These are phyloP conservation scores for Atta cephalotes DNA, from an alignment of 1,140 invertebrate species.

Conservation along the genomic window DNA sequence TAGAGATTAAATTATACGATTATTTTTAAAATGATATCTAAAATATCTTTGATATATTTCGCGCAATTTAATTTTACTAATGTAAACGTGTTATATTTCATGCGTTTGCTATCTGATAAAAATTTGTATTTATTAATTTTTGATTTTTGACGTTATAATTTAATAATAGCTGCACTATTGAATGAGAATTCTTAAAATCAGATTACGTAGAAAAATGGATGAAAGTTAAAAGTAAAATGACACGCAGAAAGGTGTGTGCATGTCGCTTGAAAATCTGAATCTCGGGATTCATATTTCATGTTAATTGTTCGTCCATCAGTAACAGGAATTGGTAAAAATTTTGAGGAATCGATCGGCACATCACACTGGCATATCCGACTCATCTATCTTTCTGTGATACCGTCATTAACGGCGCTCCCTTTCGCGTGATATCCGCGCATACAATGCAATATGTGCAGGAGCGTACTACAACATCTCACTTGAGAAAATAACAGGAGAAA, in stretches of 20 bases:
- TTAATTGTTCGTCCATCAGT: constrained; percentile 26
- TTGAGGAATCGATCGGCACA: constrained; percentile 19
- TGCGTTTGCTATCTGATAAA: too few species aligned
- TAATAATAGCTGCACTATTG: not conserved
- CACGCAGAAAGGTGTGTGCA: not conserved
- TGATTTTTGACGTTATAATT: not conserved
- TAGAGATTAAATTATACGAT: too few species aligned
- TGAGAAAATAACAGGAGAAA: constrained; percentile 47
- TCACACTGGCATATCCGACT: constrained; percentile 4
- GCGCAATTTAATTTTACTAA: not conserved
- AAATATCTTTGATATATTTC: not conserved
- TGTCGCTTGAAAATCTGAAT: not conserved
- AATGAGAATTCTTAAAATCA: too few species aligned
- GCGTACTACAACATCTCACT: not conserved
- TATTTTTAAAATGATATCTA: not conserved
- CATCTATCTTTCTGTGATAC: constrained; percentile 47
- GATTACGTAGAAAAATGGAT: not conserved
- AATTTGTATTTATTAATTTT: not conserved
- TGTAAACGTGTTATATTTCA: not conserved
- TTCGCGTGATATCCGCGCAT: constrained; percentile 27
- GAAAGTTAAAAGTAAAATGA: not conserved
- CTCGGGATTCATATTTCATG: constrained; percentile 4
- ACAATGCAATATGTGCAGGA: not conserved
- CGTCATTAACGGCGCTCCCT: constrained; percentile 44
- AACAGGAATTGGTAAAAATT: constrained; percentile 22